Base-by-base conservation (phyloP, 2,888 invertebrate genomes). In the Apomyelois bistriatella region DNA sequence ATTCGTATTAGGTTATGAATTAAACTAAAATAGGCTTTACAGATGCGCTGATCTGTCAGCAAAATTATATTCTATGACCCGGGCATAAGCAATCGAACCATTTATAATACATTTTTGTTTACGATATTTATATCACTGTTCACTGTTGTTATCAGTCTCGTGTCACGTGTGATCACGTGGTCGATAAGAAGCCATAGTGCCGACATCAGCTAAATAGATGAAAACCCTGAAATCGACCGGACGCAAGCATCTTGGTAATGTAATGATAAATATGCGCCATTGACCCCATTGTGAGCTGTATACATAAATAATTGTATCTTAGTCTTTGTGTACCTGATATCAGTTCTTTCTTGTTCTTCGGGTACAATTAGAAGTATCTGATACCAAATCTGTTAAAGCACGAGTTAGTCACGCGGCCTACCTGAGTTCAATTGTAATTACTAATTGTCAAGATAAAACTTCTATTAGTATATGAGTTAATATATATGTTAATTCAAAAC, bases 231-330 rank as follows among this genome's bases (percentile, higher is more conserved):
- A 69, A 65, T 66, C 53, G 64, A 60, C 66, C 70, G 66, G 69
- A 70, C 68, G 66, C 64, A 65, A 66, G 61, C 64, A 66, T 71
- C 66, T 68, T 60, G 52, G 61, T 65, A 61, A 68, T 70, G 70
- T 63, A 60, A 67, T 69, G 71, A 79, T 79, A 76, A 77, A 67
- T 68, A 70, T 68, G 63, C 76, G 78, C 73, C 79, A 83, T 83
- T 85, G 84, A 83, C 82, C 79, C 60, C 66, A 76, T 78, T 84
- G 71, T 64, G 68, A 69, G 65, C 60, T 64, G 72, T 66, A 62
- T 76, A 71, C 69, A 70, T 77, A 76, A 78, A 77, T 74, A 80
- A 78, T 77, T 59, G 69, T 61, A 61, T 66, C 68, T 40, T 38
- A 15, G 42, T 10, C 28, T 32, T 46, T 32, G 16, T 46, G 16